Base-by-base conservation (phyloP, 2,888 invertebrate genomes). In the Crematogaster levior region DNA sequence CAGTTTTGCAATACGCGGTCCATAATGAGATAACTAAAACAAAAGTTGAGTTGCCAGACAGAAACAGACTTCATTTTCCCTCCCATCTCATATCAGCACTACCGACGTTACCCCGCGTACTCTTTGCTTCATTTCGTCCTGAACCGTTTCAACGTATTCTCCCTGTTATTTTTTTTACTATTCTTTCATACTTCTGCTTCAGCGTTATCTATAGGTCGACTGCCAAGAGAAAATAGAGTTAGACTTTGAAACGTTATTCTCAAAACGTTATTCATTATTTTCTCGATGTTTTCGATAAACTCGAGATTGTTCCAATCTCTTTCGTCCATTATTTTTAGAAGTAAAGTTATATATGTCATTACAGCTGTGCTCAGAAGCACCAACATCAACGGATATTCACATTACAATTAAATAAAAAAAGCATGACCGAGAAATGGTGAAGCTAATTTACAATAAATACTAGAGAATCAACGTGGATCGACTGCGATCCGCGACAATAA, bases 371-470 rank as follows among this genome's bases (percentile, higher is more conserved):
- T 80, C 37, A 60, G 18, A 61, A 80, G 37, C 40, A 12, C 27
- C n/a, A 7, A 61, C 37, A 61, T 40, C 40, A 51, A 37, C 27
- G 40, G 10, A 43, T 30, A 61, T 51, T 18, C 48, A 56, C 15
- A 61, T 48, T n/a, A 65, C n/a, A 73, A 12, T 58, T 63, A 10
- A 60, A 34, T 43, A 79, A 46, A 79, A 68, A 68, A 83, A 61
- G 21, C 24, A 56, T 43, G n/a, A 15, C 12, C 24, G 46, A 27
- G 9, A 68, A 70, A 79, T 61, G 70, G n/a, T 46, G 56, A 83
- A 83, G 80, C 65, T 80, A 70, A 83, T 80, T 83, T 80, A 80
- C 18, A 15, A 48, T 24, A 56, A 24, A 82, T 68, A 77, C 21
- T 37, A 34, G 66, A 66, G 63, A 68, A 61, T 61, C 61, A 77